Evolutionary conservation across 1,140 invertebrate genomes (phyloP).

Genomic region (Nebria ingens): DNA sequence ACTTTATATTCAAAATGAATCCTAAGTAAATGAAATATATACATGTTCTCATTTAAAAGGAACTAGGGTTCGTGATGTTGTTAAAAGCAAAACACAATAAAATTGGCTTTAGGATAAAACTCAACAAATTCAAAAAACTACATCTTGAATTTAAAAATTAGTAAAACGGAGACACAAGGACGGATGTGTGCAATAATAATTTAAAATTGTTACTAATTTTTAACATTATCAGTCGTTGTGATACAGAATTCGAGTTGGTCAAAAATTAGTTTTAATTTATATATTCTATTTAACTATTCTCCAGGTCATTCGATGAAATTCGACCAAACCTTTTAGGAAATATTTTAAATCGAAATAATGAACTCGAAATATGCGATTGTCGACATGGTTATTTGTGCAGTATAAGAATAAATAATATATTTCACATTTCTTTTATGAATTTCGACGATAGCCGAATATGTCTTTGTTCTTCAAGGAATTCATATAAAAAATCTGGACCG

Average conservation of each 20-base stretch:
- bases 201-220: neutral
- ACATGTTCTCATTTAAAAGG: neutral
- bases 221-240: conserved; percentile 7
- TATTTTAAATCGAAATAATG: neutral
- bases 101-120: no score
- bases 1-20: neutral
- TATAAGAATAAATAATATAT: no score
- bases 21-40: neutral
- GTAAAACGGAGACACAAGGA: neutral
- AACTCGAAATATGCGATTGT: no score
- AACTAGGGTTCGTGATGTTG: neutral
- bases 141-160: neutral
- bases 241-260: neutral
- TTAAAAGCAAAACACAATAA: neutral
- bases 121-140: no score
- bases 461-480: no score
- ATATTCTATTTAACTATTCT: neutral
- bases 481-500: no score
- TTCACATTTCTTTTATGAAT: no score
- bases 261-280: neutral
- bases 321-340: neutral
- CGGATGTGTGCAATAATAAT: conserved; percentile 3
- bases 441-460: no score
- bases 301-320: no score
- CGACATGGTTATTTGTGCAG: no score